phyloP scores from a whole-genome alignment of 2,113 vertebrate genomes.

The Oenanthe melanoleuca region DNA sequence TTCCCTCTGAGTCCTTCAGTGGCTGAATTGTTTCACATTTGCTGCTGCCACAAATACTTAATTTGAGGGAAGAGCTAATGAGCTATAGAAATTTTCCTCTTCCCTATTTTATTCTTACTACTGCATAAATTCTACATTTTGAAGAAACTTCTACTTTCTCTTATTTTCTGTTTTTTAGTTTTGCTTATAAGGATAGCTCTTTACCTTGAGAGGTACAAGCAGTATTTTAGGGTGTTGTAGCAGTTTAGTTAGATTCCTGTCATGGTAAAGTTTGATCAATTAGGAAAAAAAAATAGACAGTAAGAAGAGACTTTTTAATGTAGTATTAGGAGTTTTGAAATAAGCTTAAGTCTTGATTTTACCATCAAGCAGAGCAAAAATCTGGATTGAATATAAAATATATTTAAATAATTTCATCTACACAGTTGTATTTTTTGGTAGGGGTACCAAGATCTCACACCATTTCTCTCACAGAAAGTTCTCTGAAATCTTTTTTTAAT shows the following conservation, averaged over 20 bases:
- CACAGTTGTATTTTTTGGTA: not conserved
- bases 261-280: not conserved
- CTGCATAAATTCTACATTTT: not conserved
- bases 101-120: not conserved
- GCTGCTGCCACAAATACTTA: not conserved
- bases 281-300: not conserved
- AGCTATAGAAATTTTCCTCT: not conserved
- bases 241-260: not conserved
- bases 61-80: not conserved
- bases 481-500: not conserved
- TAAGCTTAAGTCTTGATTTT: not conserved
- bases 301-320: not conserved
- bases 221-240: not conserved
- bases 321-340: not conserved
- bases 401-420: not conserved
- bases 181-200: not conserved
- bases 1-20: not conserved
- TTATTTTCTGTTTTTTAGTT: not conserved
- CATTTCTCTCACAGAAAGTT: not conserved
- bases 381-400: not conserved
- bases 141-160: not conserved
- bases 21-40: not conserved
- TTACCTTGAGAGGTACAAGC: not conserved
- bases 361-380: not conserved
- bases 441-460: not conserved